Evolutionary conservation across 2,797 vertebrate species (phyloP).

Genomic region (Myotis vivesi): DNA sequence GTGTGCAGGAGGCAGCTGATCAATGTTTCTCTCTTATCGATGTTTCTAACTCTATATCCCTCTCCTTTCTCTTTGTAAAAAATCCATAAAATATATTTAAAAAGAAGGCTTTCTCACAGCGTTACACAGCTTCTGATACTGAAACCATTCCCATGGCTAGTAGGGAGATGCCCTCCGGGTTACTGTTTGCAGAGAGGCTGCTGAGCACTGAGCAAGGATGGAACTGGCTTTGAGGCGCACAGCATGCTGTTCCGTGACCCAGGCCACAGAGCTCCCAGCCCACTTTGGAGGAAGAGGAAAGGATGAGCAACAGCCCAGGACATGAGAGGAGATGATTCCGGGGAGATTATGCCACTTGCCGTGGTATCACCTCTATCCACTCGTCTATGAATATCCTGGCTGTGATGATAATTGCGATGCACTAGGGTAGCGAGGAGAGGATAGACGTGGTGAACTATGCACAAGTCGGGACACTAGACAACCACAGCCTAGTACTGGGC

Average conservation of each 20-base stretch:
- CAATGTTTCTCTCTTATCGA: too few species aligned
- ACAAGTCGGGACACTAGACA: background rate
- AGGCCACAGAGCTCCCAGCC: background rate
- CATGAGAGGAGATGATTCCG: fast-evolving
- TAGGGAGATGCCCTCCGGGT: background rate
- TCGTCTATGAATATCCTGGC: background rate
- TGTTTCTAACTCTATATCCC: too few species aligned
- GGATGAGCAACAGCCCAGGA: background rate
- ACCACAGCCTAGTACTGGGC: background rate
- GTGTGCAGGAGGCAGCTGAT: too few species aligned
- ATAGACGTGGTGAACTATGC: background rate
- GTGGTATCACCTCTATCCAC: background rate
- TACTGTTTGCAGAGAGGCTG: background rate
- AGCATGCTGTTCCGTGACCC: background rate
- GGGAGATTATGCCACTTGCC: background rate
- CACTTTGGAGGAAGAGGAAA: background rate
- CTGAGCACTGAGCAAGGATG: background rate
- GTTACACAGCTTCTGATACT: background rate
- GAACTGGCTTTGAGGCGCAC: background rate
- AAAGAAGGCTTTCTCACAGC: constrained; percentile 2
- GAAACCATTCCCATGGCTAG: constrained; percentile 27
- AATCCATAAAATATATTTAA: background rate
- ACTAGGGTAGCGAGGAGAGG: background rate
- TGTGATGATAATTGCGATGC: background rate
- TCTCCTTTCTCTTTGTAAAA: too few species aligned